Conservation (phyloP, 2,888 invertebrate species). For the Barypeithes pellucidus region DNA sequence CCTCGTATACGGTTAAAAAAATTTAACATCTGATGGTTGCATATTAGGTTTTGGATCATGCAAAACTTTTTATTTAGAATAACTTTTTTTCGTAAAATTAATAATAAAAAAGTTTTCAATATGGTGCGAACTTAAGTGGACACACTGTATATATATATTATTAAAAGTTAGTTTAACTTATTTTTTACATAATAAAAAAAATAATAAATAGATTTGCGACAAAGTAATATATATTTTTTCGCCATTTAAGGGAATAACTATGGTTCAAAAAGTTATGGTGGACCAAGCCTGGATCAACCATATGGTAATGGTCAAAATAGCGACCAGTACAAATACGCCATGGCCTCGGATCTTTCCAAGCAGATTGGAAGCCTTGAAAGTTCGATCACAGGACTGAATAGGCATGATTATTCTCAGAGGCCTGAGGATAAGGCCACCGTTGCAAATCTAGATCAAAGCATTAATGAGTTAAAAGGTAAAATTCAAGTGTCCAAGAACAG, state of each 20-base stretch:
- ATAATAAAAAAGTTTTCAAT: too few species aligned
- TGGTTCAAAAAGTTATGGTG: conserved; percentile 47
- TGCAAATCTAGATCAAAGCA: conserved; percentile 63
- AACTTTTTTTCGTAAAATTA: too few species aligned
- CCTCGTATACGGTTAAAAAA: too few species aligned
- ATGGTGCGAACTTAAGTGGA: too few species aligned
- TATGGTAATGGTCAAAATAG: conserved; percentile 56
- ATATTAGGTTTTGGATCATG: too few species aligned
- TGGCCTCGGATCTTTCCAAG: conserved; percentile 61
- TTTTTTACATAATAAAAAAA: too few species aligned
- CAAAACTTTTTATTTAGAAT: too few species aligned
- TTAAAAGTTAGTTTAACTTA: too few species aligned
- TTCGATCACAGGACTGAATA: conserved; percentile 63
- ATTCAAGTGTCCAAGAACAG: background rate
- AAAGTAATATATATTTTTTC: too few species aligned
- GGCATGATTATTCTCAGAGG: conserved; percentile 62
- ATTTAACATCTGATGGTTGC: too few species aligned
- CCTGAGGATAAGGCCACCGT: conserved; percentile 63
- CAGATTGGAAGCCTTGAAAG: conserved; percentile 65
- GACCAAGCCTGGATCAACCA: conserved; percentile 56
- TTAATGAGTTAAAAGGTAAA: conserved; percentile 62
- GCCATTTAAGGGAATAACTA: conserved; percentile 37
- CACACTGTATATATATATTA: too few species aligned
- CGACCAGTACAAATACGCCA: conserved; percentile 53
- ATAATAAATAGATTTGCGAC: too few species aligned